Evolutionary conservation across 2,113 vertebrate species (phyloP), one percentile per base, ranked within the genome.

Genomic region (Pipa parva): DNA sequence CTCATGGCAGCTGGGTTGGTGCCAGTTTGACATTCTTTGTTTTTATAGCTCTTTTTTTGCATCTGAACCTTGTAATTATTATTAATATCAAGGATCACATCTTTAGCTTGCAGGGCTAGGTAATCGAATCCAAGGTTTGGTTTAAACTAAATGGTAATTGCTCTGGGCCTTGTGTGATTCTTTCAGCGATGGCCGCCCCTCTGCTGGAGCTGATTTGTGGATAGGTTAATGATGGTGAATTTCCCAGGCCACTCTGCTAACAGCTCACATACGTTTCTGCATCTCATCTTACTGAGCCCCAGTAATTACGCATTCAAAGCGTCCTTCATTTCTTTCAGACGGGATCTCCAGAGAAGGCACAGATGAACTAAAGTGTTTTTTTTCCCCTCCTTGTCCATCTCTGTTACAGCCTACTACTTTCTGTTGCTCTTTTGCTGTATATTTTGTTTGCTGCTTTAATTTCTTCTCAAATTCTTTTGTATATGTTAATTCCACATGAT

Each of bases 201-300:
- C 24, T 10, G 24, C 46, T 67, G 64, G 55, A 49, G 42, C 46
- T 37, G 29, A 51, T 68, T 59, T 36, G 33, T 45, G 33, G 66
- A 61, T 18, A 25, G 48, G 66, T 54, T 70, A 70, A 70, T 70
- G 57, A 70, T 49, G 65, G 65, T 37, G 49, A 70, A 70, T 70
- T 70, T 70, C 66, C 66, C 66, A 22, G 65, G 65, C 56, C 56
- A 20, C 65, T 42, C 45, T 33, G 7, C 65, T 68, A 68, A 59
- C 56, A 2, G 29, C 31, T 13, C 46, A 51, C 46, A 68, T 68
- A 59, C 29, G 56, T 46, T n/a, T 68, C 45, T 59, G 45, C 55
- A 68, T 68, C 65, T 68, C 42, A 68, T 68, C 46, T 51, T 68
- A 68, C 49, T 51, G 65, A 51, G 56, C 29, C 56, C 65, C 31